Evolutionary conservation across 1,140 invertebrate species (phyloP).

Genomic region (Pachypsylla venusta): DNA sequence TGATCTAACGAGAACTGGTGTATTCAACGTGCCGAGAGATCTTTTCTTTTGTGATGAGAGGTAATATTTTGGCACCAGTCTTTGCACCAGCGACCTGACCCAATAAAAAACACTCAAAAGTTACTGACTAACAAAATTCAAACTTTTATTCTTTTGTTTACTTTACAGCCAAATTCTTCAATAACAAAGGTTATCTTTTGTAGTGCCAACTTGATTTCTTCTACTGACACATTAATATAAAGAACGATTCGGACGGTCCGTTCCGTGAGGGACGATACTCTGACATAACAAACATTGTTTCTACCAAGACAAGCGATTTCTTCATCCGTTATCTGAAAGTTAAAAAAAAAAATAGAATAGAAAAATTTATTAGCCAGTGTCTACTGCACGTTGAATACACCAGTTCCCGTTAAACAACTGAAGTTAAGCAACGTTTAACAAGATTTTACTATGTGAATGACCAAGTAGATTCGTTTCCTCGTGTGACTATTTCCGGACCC

Average conservation of each 20-base stretch:
- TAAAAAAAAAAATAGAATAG: conserved; percentile 14
- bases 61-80: too few species aligned
- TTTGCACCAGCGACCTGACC: too few species aligned
- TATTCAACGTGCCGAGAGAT: too few species aligned
- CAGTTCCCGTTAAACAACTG: too few species aligned
- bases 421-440: too few species aligned
- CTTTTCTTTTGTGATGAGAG: too few species aligned
- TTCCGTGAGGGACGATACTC: conserved; percentile 37
- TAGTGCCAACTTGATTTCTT: conserved; percentile 43
- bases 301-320: conserved; percentile 33
- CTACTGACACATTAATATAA: conserved; percentile 46
- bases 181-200: conserved; percentile 46
- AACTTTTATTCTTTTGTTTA: conserved; percentile 3
- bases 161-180: conserved; percentile 29
- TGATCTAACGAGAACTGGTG: too few species aligned
- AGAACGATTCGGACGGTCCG: conserved; percentile 44
- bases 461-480: neutral
- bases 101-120: too few species aligned
- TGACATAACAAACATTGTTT: conserved; percentile 35
- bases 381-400: too few species aligned
- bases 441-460: neutral
- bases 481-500: neutral
- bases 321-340: conserved; percentile 35
- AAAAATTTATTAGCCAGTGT: too few species aligned
- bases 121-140: too few species aligned